These are phyloP conservation scores for Gari tellinella DNA, from an alignment of 2,888 invertebrate genomes.

Conservation along the genomic window DNA sequence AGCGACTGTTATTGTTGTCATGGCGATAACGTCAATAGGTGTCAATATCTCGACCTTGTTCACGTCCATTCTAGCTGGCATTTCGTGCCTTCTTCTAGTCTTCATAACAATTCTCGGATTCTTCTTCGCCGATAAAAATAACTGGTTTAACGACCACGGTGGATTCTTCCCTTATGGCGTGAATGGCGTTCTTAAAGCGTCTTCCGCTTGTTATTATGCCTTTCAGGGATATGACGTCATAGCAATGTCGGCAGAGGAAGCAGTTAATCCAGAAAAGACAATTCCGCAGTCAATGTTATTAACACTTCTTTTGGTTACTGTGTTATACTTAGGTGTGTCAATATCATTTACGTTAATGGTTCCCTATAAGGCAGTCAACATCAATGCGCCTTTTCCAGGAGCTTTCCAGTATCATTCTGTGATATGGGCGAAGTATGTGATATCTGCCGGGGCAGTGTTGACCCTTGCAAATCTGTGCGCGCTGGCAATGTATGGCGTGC, in stretches of 20 bases:
- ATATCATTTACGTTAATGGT: constrained; percentile 72
- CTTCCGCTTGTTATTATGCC: constrained; percentile 84
- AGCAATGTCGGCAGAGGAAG: constrained; percentile 84
- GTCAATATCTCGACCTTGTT: constrained; percentile 83
- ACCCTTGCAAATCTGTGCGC: constrained; percentile 84
- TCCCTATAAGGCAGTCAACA: constrained; percentile 74
- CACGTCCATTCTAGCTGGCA: constrained; percentile 81
- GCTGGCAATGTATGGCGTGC: constrained; percentile 93
- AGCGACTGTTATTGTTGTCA: constrained; percentile 85
- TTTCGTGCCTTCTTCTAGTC: constrained; percentile 81
- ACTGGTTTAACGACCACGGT: constrained; percentile 88
- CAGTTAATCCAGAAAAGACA: constrained; percentile 80
- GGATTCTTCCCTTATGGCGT: constrained; percentile 80
- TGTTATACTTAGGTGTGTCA: constrained; percentile 72
- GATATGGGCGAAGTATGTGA: constrained; percentile 76
- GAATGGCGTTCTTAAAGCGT: constrained; percentile 82
- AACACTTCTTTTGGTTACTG: constrained; percentile 71
- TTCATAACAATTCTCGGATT: constrained; percentile 88
- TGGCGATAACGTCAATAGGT: constrained; percentile 73
- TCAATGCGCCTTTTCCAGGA: constrained; percentile 77
- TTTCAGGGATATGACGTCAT: constrained; percentile 84
- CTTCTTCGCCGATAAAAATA: constrained; percentile 91
- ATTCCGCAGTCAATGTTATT: constrained; percentile 83
- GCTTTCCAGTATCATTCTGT: constrained; percentile 76
- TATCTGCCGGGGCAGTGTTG: constrained; percentile 77